These are phyloP conservation scores for Rhyacophila brunnea DNA, from an alignment of 1,140 invertebrate genomes.

Conservation along the genomic window DNA sequence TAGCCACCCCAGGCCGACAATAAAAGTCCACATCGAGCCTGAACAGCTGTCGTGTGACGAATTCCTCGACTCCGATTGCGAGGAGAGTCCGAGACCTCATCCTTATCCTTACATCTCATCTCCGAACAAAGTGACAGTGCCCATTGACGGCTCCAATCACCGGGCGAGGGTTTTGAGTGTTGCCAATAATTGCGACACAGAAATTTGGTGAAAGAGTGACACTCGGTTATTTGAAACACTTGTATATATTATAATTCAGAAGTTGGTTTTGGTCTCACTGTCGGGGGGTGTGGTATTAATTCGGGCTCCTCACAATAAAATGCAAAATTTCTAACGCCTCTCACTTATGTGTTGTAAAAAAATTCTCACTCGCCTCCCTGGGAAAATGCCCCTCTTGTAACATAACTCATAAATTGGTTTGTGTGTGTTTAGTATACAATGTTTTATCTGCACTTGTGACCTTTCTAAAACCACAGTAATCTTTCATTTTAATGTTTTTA, in stretches of 20 bases:
- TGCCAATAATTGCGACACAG: conserved; percentile 64
- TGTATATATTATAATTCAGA: conserved; percentile 7
- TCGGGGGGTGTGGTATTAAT: background rate
- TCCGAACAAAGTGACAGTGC: conserved; percentile 56
- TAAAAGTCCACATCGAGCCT: conserved; percentile 36
- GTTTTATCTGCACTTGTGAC: background rate
- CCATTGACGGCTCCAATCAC: conserved; percentile 54
- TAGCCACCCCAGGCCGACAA: conserved; percentile 23
- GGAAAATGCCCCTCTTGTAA: no score
- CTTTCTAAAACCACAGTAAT: background rate
- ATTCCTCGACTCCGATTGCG: conserved; percentile 47
- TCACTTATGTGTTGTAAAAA: no score
- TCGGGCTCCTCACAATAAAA: conserved; percentile 16
- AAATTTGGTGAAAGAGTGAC: conserved; percentile 65
- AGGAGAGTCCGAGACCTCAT: conserved; percentile 42
- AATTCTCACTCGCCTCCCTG: no score
- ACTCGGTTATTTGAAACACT: conserved; percentile 7
- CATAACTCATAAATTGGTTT: no score
- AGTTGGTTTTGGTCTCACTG: conserved; percentile 22
- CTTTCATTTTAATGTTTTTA: background rate
- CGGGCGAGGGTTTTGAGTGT: conserved; percentile 56
- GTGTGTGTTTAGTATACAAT: background rate
- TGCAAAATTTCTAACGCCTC: no score
- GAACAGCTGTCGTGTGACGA: conserved; percentile 21
- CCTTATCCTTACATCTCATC: conserved; percentile 47